Evolutionary conservation across 1,140 invertebrate genomes (phyloP), one percentile per base, ranked within the genome.

Genomic region (Watersipora subatra): DNA sequence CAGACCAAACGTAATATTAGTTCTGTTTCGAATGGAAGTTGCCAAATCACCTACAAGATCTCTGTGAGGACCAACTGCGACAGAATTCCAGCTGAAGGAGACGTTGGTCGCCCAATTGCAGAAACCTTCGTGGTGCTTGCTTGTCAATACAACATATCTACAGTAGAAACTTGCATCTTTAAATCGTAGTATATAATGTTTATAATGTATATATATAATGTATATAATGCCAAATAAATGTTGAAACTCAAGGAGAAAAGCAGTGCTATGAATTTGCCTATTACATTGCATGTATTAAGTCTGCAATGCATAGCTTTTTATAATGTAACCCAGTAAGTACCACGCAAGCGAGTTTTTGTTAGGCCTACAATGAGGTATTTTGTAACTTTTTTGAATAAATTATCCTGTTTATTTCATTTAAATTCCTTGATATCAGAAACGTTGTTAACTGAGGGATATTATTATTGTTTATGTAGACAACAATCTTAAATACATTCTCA

Each of bases 1-100:
- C 0, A 92, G 76, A 1, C 91, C 91, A 76, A 92, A 92, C 69
- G 83, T 85, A 0, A 93, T 69, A 28, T 83, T 70, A 2, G 84
- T 83, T 19, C 83, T 73, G 2, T 78, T 80, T 67, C 87, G 82
- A 24, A 93, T 83, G 1, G 89, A 87, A n/a, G 78, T 69, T 0
- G 87, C 82, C 2, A 94, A 75, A 69, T 91, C 89, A 75, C 73
- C 73, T 25, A 78, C 69, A 27, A 79, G 65, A 67, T 79, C 76
- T 67, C 71, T 64, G 25, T 73, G 73, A 2, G 77, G 73, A 19
- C 77, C 77, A 25, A 78, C 75, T 67, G 71, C 72, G 57, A 72
- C 69, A 27, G 75, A 69, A 67, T 79, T 79, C 77, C 77, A 79
- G 67, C 75, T 78, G 46, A 70, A 79, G 12, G 75, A 73, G 46